These are phyloP conservation scores for Cyphomyrus plagiostoma DNA, from an alignment of 2,113 vertebrate genomes.

Conservation along the genomic window DNA sequence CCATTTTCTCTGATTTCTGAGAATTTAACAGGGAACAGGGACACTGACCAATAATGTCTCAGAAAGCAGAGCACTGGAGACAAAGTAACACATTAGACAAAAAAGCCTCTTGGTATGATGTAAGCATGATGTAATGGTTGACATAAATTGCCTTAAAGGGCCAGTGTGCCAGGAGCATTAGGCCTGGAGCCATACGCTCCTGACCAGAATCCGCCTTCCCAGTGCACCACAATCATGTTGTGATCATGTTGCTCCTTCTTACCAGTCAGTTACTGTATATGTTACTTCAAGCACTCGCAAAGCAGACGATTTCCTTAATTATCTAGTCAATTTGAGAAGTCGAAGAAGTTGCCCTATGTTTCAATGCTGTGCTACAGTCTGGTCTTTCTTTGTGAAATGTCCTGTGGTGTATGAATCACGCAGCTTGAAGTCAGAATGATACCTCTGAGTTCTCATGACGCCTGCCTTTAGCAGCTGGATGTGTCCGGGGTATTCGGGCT, in stretches of 20 bases:
- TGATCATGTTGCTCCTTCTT: neutral
- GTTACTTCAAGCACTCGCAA: neutral
- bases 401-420: neutral
- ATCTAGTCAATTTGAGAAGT: neutral
- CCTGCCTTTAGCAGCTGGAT: no score
- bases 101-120: constrained; percentile 6
- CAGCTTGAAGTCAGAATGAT: neutral
- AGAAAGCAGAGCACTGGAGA: neutral
- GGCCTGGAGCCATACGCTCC: neutral
- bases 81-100: constrained; percentile 16
- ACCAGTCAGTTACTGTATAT: neutral
- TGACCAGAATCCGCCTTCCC: neutral
- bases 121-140: constrained; percentile 15
- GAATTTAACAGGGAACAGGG: neutral
- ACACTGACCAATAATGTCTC: neutral
- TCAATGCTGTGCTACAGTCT: neutral
- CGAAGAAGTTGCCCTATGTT: neutral
- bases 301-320: neutral
- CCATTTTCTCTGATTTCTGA: neutral
- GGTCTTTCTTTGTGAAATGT: neutral
- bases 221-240: neutral
- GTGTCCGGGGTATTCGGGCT: neutral
- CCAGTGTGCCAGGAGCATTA: constrained; percentile 20
- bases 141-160: constrained; percentile 40
- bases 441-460: neutral